phyloP scores from a whole-genome alignment of 2,888 invertebrate genomes.

The Leucania comma region DNA sequence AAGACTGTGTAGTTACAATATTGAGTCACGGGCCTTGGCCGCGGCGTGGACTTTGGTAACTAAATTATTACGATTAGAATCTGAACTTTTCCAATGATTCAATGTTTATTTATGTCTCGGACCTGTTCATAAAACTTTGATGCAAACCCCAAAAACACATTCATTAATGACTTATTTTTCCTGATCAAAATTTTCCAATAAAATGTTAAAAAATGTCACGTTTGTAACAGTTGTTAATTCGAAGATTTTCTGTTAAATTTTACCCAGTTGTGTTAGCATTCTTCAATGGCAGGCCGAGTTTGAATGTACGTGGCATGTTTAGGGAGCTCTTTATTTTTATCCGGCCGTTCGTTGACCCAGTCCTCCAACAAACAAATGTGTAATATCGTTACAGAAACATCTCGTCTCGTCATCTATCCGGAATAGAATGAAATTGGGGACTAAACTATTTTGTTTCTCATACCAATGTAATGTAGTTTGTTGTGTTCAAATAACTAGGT shows the following conservation, averaged over 20 bases:
- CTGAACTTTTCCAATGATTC: not conserved
- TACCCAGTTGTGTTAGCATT: conserved; percentile 41
- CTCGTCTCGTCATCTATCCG: conserved; percentile 45
- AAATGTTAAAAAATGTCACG: not conserved
- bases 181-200: not conserved
- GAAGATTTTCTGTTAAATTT: conserved; percentile 18
- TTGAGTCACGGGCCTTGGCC: conserved; percentile 8
- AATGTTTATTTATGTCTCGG: not conserved
- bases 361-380: conserved; percentile 65
- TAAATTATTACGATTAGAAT: conserved; percentile 4
- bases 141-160: not conserved
- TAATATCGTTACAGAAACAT: conserved; percentile 61
- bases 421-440: conserved; percentile 33
- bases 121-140: not conserved
- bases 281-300: conserved; percentile 45
- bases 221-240: not conserved
- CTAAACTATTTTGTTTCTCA: conserved; percentile 17
- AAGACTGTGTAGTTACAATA: conserved; percentile 11
- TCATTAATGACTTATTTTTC: not conserved
- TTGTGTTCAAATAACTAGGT: conserved; percentile 5
- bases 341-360: conserved; percentile 75
- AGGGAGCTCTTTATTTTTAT: conserved; percentile 81
- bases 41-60: conserved; percentile 9
- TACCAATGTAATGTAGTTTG: not conserved
- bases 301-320: conserved; percentile 67